phyloP scores from a whole-genome alignment of 2,888 invertebrate genomes.

The Gymnocheta viridis region DNA sequence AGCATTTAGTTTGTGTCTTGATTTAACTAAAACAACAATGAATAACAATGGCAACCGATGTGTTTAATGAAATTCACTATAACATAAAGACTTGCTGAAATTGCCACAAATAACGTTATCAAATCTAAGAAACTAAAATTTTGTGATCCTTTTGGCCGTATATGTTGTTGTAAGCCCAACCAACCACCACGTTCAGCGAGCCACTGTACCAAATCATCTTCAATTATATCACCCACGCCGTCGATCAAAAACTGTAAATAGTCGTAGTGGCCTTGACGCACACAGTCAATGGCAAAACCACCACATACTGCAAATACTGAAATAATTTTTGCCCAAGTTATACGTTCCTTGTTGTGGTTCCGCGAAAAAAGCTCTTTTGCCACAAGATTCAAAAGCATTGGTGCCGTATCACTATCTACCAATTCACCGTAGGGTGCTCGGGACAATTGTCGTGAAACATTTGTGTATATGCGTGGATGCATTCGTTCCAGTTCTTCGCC shows the following conservation, averaged over 20 bases:
- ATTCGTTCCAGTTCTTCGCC: constrained; percentile 89
- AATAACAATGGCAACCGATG: constrained; percentile 80
- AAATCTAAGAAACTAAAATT: constrained; percentile 79
- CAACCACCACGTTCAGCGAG: constrained; percentile 92
- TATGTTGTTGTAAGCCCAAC: constrained; percentile 82
- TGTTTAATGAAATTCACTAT: constrained; percentile 79
- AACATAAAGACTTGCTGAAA: constrained; percentile 80
- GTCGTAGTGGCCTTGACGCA: constrained; percentile 89
- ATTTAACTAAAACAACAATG: constrained; percentile 78
- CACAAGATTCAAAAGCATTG: constrained; percentile 85
- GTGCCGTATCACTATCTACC: constrained; percentile 82
- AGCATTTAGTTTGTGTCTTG: background rate
- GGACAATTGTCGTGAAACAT: constrained; percentile 89
- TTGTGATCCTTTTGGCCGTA: constrained; percentile 77
- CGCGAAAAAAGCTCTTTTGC: constrained; percentile 87
- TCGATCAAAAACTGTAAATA: constrained; percentile 90
- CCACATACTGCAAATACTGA: constrained; percentile 92
- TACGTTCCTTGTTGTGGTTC: constrained; percentile 81
- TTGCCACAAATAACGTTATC: constrained; percentile 79
- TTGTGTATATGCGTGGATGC: constrained; percentile 89
- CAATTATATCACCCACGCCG: constrained; percentile 88
- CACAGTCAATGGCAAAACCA: constrained; percentile 91
- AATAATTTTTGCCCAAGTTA: constrained; percentile 91
- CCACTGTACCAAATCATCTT: constrained; percentile 87
- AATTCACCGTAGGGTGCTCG: constrained; percentile 85